Evolutionary conservation across 1,140 invertebrate genomes (phyloP).

Genomic region (Whitmania pigra): DNA sequence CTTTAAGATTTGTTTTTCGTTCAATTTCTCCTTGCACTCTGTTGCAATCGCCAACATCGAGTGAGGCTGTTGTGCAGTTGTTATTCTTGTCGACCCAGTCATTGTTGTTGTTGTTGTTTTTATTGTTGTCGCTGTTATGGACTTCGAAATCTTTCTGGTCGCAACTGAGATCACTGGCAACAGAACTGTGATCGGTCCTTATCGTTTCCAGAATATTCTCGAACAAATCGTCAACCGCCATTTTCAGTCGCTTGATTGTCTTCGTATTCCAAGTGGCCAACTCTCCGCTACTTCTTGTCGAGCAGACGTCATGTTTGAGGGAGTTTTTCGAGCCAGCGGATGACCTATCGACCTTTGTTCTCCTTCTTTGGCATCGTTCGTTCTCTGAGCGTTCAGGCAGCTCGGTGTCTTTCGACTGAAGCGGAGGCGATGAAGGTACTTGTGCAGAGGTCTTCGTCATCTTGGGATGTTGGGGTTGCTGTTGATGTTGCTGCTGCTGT

Average conservation of each 20-base stretch:
- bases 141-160: not conserved
- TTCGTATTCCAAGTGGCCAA: not conserved
- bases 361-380: not conserved
- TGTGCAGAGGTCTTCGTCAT: not conserved
- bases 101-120: constrained; percentile 10
- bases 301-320: too few species aligned
- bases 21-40: too few species aligned
- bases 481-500: not conserved
- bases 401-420: not conserved
- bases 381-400: not conserved
- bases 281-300: not conserved
- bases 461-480: not conserved
- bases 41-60: too few species aligned
- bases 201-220: not conserved
- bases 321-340: not conserved
- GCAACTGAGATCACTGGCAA: not conserved
- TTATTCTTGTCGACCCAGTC: not conserved
- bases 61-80: not conserved
- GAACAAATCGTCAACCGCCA: constrained; percentile 4
- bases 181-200: not conserved
- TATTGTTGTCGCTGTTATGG: not conserved
- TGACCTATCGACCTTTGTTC: not conserved
- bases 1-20: too few species aligned
- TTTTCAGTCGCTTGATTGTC: constrained; percentile 7
- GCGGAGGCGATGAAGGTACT: not conserved